phyloP scores from a whole-genome alignment of 2,797 vertebrate species.

The Potorous gilbertii region DNA sequence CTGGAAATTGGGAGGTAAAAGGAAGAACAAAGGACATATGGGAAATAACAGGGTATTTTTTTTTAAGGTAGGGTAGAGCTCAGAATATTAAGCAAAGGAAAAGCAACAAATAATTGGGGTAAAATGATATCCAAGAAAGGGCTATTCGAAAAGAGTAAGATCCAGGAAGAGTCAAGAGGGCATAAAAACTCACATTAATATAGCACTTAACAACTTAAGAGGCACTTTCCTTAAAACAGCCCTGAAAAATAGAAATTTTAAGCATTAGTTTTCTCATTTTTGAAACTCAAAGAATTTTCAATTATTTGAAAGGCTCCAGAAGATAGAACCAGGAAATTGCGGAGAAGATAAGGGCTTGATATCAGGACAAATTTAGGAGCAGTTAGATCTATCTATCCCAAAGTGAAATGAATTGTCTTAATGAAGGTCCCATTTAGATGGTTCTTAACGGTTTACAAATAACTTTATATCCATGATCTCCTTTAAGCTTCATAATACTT shows the following conservation, averaged over 20 bases:
- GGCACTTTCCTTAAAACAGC: not conserved
- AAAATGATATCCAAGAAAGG: not conserved
- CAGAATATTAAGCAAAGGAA: not conserved
- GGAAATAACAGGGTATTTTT: not conserved
- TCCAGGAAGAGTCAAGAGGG: not conserved
- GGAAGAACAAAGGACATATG: not conserved
- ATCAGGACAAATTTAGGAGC: not conserved
- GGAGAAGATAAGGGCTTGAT: not conserved
- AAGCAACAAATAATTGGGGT: not conserved
- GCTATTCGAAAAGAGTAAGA: not conserved
- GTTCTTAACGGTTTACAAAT: not conserved
- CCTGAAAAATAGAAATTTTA: not conserved
- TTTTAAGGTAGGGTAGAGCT: not conserved
- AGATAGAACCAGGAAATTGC: not conserved
- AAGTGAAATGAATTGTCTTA: not conserved
- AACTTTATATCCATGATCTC: not conserved
- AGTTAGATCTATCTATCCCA: not conserved
- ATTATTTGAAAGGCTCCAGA: not conserved
- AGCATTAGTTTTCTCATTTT: not conserved
- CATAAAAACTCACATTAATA: not conserved
- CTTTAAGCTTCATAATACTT: conserved; percentile 22
- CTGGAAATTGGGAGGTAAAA: not conserved
- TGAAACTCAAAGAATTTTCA: not conserved
- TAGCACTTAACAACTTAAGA: not conserved
- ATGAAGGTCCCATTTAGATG: not conserved